Evolutionary conservation across 2,888 invertebrate genomes (phyloP).

Genomic region (Clanis bilineata): DNA sequence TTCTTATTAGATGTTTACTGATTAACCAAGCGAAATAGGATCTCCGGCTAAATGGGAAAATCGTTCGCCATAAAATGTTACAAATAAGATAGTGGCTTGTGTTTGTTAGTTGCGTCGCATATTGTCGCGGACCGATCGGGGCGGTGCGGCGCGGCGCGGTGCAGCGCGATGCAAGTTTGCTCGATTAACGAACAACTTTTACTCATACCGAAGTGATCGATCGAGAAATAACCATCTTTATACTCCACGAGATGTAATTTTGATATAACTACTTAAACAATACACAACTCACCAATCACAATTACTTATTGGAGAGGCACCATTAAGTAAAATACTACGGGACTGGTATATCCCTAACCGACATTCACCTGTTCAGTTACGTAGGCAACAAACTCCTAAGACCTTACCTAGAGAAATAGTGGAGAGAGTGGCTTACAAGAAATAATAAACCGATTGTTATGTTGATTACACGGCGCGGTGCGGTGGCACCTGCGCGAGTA

Average conservation of each 20-base stretch:
- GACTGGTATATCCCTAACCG: not conserved
- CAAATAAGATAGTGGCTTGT: slow-evolving; percentile 20
- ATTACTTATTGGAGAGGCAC: not conserved
- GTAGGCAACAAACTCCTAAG: not conserved
- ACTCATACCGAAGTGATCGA: not conserved
- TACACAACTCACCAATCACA: not conserved
- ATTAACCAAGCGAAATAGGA: slow-evolving; percentile 13
- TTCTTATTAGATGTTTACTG: slow-evolving; percentile 17
- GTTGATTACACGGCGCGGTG: not conserved
- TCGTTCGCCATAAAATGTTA: slow-evolving; percentile 14
- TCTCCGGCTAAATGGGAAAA: slow-evolving; percentile 5
- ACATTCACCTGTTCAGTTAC: not conserved
- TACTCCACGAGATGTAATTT: not conserved
- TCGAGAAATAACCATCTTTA: not conserved
- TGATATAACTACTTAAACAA: not conserved
- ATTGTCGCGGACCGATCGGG: not conserved
- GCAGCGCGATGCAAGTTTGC: not conserved
- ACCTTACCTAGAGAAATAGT: not conserved
- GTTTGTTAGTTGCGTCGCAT: not conserved
- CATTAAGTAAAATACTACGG: not conserved
- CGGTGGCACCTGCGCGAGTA: not conserved
- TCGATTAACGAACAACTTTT: not conserved
- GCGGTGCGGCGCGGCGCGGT: not conserved
- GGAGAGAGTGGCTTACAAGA: not conserved
- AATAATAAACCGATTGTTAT: not conserved